phyloP scores from a whole-genome alignment of 2,888 invertebrate genomes.

The Eupithecia dodoneata region DNA sequence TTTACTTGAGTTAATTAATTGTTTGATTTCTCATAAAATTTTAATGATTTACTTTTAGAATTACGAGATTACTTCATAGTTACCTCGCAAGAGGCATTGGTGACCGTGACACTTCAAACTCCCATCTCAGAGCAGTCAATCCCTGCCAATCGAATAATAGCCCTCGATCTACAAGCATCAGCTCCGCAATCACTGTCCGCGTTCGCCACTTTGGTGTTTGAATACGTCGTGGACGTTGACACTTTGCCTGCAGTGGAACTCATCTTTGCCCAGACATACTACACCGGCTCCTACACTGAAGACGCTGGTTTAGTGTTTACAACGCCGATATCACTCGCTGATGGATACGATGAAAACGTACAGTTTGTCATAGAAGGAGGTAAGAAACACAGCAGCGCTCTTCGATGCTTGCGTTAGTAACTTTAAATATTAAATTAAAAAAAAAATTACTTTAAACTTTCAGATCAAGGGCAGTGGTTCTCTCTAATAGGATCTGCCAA shows the following conservation, averaged over 20 bases:
- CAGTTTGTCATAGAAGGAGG: slow-evolving; percentile 52
- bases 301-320: slow-evolving; percentile 40
- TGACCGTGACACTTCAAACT: slow-evolving; percentile 25
- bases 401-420: background rate
- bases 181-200: slow-evolving; percentile 46
- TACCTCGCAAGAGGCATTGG: slow-evolving; percentile 20
- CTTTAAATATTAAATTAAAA: background rate
- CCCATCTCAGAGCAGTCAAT: slow-evolving; percentile 49
- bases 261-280: slow-evolving; percentile 45
- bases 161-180: slow-evolving; percentile 51
- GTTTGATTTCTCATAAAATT: background rate
- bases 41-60: slow-evolving; percentile 21
- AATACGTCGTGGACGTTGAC: slow-evolving; percentile 35
- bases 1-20: background rate
- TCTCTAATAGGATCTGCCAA: slow-evolving; percentile 36
- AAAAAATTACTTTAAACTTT: background rate
- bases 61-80: slow-evolving; percentile 25
- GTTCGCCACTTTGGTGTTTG: slow-evolving; percentile 51
- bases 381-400: slow-evolving; percentile 25
- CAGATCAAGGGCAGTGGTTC: slow-evolving; percentile 40
- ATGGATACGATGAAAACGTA: slow-evolving; percentile 48
- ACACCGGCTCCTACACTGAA: slow-evolving; percentile 47
- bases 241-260: slow-evolving; percentile 26
- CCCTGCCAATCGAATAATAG: slow-evolving; percentile 47
- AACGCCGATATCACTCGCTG: slow-evolving; percentile 40